Base-by-base conservation (phyloP, 2,797 vertebrate genomes). In the Phoebastria nigripes region DNA sequence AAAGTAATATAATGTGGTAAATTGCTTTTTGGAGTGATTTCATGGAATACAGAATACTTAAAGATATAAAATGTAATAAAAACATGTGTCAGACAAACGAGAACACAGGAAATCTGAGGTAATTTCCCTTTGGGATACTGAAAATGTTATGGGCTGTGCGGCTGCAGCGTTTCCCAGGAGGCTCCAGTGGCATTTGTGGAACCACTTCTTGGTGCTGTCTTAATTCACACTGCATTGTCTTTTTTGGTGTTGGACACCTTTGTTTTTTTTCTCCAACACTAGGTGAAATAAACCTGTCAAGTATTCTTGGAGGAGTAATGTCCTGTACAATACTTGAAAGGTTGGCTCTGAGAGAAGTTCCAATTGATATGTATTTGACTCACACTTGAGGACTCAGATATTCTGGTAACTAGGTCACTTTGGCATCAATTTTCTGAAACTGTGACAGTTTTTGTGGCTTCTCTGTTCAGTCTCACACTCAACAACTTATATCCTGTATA, bases 21-120 rank as follows among this genome's bases (percentile, higher is more conserved):
- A 92, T 96, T 97, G 89, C 89, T 95, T 96, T 96, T 94, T 95
- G 95, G 95, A 96, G 62, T 10, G 42, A 90, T 95, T 97, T 96
- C 61, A 92, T 52, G 89, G 69, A 92, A 78, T 78, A 91, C 76
- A 89, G 87, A 96, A 81, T 78, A 86, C 69, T 93, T 96, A 28
- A 82, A 94, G 76, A 91, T 91, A 93, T 74, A 96, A 89, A 94
- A 87, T 86, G 54, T 83, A 97, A 91, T 90, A 91, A 89, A 96
- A 96, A 81, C 92, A 85, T 77, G 49, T 96, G 95, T 96, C 82
- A 86, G 84, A 87, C 76, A 95, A 96, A 93, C 0, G 66, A 94
- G 92, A 96, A 76, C 61, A 52, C 89, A 95, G 84, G 93, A 96
- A 94, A 93, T 94, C 90, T 96, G 96, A 95, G 87, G 93, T 97